phyloP scores from a whole-genome alignment of 2,888 invertebrate species.

The Caenorhabditis japonica region DNA sequence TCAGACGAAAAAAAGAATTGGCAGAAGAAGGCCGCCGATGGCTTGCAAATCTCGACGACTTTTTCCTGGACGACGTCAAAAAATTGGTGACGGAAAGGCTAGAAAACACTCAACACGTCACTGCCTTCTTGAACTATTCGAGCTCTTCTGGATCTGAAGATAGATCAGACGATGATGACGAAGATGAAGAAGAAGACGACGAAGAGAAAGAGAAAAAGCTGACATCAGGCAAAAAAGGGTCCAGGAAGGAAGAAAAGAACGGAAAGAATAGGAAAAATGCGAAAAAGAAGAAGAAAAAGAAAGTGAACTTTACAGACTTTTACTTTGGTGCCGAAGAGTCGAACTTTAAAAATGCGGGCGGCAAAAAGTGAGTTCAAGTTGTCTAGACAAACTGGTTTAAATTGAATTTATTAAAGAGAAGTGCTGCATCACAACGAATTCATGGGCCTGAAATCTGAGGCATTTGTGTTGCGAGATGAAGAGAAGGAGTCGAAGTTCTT shows the following conservation, averaged over 20 bases:
- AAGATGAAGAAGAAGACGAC: constrained; percentile 3
- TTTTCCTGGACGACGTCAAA: constrained; percentile 22
- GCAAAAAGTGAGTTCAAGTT: constrained; percentile 30
- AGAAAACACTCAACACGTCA: constrained; percentile 35
- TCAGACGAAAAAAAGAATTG: constrained; percentile 37
- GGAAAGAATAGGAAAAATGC: constrained; percentile 2
- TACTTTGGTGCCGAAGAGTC: constrained; percentile 54
- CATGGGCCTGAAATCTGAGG: constrained; percentile 52
- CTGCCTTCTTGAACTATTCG: constrained; percentile 27
- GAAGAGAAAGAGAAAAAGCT: not conserved
- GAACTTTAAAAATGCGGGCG: constrained; percentile 21
- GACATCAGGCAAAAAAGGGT: no score
- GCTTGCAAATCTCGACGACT: constrained; percentile 29
- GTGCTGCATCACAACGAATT: constrained; percentile 48
- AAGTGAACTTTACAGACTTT: constrained; percentile 23
- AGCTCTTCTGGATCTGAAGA: constrained; percentile 35
- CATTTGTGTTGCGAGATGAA: constrained; percentile 47
- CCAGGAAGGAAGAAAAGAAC: not conserved
- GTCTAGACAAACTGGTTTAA: no score
- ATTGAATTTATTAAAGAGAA: constrained; percentile 33
- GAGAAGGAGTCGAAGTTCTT: constrained; percentile 29
- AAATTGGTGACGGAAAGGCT: constrained; percentile 26
- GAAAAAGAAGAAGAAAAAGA: constrained; percentile 7
- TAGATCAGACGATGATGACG: no score
- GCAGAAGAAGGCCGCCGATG: constrained; percentile 31